Evolutionary conservation across 2,888 invertebrate species (phyloP).

Genomic region (Tetheella fluctuosa): DNA sequence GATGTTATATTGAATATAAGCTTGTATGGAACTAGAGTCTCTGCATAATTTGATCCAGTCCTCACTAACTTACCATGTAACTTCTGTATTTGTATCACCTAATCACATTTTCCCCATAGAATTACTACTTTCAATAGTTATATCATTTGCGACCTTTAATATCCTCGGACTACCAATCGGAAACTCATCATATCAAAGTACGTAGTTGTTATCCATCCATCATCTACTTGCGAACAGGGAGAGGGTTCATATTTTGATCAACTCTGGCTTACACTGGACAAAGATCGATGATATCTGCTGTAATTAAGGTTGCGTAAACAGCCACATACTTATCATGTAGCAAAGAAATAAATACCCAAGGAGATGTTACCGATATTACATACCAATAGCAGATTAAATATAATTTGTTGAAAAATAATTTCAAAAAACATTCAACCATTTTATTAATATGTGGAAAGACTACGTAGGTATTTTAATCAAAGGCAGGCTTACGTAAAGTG

Average conservation of each 20-base stretch:
- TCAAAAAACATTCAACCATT: no score
- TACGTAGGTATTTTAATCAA: no score
- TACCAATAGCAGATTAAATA: no score
- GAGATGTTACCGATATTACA: no score
- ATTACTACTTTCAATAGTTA: constrained; percentile 4
- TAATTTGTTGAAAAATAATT: no score
- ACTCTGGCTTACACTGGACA: constrained; percentile 50
- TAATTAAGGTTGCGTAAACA: constrained; percentile 31
- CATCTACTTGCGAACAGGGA: constrained; percentile 37
- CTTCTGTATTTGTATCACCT: background rate
- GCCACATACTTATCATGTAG: constrained; percentile 22
- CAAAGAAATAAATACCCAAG: no score
- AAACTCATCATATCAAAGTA: constrained; percentile 24
- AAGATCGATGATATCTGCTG: constrained; percentile 49
- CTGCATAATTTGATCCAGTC: no score
- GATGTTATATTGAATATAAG: no score
- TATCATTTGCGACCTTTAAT: constrained; percentile 1
- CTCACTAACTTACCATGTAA: no score
- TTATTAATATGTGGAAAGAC: no score
- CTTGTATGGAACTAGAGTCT: no score
- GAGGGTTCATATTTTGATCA: constrained; percentile 52
- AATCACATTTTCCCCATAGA: background rate
- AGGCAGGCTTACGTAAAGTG: no score
- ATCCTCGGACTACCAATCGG: constrained; percentile 9
- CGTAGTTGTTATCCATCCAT: constrained; percentile 49